A percentile compares a stretch with the other conserved stretches of the same genome.
Evolutionary conservation across 2,113 vertebrate species (phyloP).

Genomic region (Nannobrachium achirus): DNA sequence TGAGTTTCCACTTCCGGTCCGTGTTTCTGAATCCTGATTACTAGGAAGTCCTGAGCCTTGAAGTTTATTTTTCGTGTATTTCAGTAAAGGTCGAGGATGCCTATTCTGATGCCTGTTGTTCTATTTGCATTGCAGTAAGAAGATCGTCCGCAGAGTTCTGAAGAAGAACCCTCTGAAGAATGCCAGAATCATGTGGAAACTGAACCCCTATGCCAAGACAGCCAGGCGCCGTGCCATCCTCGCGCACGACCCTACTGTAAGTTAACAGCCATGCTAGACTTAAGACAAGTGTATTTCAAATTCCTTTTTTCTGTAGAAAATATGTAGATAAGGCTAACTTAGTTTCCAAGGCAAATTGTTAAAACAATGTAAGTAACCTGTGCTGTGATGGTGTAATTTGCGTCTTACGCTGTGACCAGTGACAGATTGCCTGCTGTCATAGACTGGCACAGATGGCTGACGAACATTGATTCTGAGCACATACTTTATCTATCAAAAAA

Average conservation of each 20-base stretch:
- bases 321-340: no score
- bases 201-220: constrained; percentile 96
- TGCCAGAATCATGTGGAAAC: constrained; percentile 93
- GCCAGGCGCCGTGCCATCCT: constrained; percentile 92
- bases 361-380: no score
- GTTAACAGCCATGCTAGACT: constrained; percentile 28
- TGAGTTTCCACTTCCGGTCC: constrained; percentile 79
- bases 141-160: constrained; percentile 90
- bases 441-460: constrained; percentile 53
- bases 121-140: constrained; percentile 81
- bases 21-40: constrained; percentile 81
- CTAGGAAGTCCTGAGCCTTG: constrained; percentile 73
- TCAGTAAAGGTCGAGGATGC: no score
- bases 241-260: constrained; percentile 86
- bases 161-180: constrained; percentile 99
- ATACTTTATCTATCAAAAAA: no score
- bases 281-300: no score
- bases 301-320: no score
- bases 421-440: constrained; percentile 69
- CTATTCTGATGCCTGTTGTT: background rate
- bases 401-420: constrained; percentile 58
- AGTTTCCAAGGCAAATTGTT: no score
- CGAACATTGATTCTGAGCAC: constrained; percentile 55
- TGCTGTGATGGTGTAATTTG: constrained; percentile 75
- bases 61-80: no score